Base-by-base conservation (phyloP, 1,140 invertebrate genomes). In the Conus ventricosus region DNA sequence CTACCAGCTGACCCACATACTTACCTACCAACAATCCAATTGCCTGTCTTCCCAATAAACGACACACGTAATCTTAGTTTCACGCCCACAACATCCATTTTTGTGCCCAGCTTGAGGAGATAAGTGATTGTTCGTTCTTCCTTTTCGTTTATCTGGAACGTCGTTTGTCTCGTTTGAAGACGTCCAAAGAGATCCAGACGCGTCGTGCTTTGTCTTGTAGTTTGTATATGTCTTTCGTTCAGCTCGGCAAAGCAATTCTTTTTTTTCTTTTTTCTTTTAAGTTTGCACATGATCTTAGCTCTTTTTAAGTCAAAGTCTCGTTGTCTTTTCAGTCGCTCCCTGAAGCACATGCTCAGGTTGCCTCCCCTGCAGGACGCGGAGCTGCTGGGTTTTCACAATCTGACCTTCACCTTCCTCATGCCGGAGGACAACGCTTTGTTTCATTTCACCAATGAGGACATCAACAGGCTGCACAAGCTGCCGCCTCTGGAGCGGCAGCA, bases 321-420 rank as follows among this genome's bases (percentile, higher is more conserved):
- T 39, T 39, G 39, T 39, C 27, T 57, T 54, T 87, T 4, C 88
- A 91, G 90, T 55, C 78, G 76, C 27, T 89, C 90, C 25, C 76
- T 91, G 23, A 75, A 86, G n/a, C 85, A 81, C 15, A 84, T 91
- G 87, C 10, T 80, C 15, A 27, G n/a, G 4, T 27, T 91, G 0
- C 87, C 83, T 20, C 54, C 86, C 5, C 76, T 53, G 3, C 20
- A 20, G 17, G 85, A 88, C n/a, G 78, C 85, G 10, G 86, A 88
- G 25, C 63, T 90, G 4, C 81, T 91, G 51, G 54, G 75, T n/a
- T 11, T 71, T 2, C 63, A 57, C 54, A 84, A 90, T 27, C 39
- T 87, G 85, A 89, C 87, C 63, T 91, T 90, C 89, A 91, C 90
- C 71, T 90, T 91, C 76, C 84, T 91, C n/a, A 88, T 88, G 63